Base-by-base conservation (phyloP, 2,113 vertebrate genomes). In the Myiopsitta monachus region DNA sequence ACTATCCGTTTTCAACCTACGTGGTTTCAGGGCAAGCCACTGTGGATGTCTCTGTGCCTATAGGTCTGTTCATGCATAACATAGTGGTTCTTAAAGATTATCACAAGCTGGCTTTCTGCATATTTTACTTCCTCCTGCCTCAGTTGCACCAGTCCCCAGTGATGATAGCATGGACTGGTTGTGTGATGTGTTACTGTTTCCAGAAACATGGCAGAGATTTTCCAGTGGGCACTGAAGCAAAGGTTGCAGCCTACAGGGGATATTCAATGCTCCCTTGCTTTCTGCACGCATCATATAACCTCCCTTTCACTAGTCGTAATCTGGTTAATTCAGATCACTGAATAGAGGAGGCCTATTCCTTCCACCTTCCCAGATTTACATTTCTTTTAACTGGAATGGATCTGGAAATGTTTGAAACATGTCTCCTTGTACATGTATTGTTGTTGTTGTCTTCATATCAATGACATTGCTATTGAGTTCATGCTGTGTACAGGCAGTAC, bases 21-120 rank as follows among this genome's bases (percentile, higher is more conserved):
- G 1, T 2, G 1, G 82, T 33, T 47, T 49, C 33, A 43, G 27
- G 27, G 30, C n/a, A 64, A 66, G 59, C 23, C 1, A 0, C 0
- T 51, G 54, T 69, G 63, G 59, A 33, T 2, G 0, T 47, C 15
- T 73, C 27, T 84, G n/a, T 84, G 31, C 46, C 61, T 52, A 1
- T 6, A 24, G 54, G 36, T 74, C 36, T 73, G 59, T 69, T 39
- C 36, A 27, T 41, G 31, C 12, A 5, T 43, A 62, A 27, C 6
- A 1, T 22, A 16, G 33, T 74, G 30, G 27, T 62, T 52, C 44
- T 64, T 62, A 13, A 47, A 44, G 11, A 49, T 39, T 0, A 0
- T 39, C 47, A 55, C 30, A 23, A 43, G 30, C 31, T 87, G 73
- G 4, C 27, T 47, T 9, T 41, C 39, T 12, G 18, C 33, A 1